Evolutionary conservation across 2,888 invertebrate species (phyloP).

Genomic region (Pyrgus malvae): DNA sequence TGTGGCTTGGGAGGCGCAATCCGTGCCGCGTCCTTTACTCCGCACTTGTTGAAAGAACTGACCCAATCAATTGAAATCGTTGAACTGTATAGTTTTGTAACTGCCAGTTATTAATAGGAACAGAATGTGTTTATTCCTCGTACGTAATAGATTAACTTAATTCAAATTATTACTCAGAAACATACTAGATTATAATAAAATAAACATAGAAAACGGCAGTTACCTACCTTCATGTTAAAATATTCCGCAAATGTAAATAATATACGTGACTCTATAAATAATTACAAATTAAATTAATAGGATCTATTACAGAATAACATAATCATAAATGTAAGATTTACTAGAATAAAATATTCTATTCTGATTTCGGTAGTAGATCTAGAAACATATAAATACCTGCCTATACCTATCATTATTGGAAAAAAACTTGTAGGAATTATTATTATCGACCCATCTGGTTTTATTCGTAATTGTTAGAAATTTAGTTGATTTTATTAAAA

Average conservation of each 20-base stretch:
- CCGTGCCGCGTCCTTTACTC: constrained; percentile 77
- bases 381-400: constrained; percentile 59
- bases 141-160: constrained; percentile 33
- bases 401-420: constrained; percentile 47
- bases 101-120: constrained; percentile 72
- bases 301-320: constrained; percentile 76
- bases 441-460: constrained; percentile 50
- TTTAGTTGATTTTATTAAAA: constrained; percentile 60
- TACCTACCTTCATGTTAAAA: constrained; percentile 59
- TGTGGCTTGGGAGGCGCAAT: constrained; percentile 48
- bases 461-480: constrained; percentile 48
- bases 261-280: constrained; percentile 74
- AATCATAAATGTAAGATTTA: constrained; percentile 76
- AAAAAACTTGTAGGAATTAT: constrained; percentile 56
- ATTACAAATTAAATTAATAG: constrained; percentile 72
- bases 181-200: no score
- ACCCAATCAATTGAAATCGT: constrained; percentile 58
- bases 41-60: constrained; percentile 70
- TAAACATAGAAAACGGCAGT: constrained; percentile 65
- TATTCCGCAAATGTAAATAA: constrained; percentile 71
- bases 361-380: constrained; percentile 75
- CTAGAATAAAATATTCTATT: constrained; percentile 67
- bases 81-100: constrained; percentile 62
- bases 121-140: no score
- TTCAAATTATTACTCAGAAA: background rate